Evolutionary conservation across 2,888 invertebrate species (phyloP).

Genomic region (Blastobasis lacticolella): DNA sequence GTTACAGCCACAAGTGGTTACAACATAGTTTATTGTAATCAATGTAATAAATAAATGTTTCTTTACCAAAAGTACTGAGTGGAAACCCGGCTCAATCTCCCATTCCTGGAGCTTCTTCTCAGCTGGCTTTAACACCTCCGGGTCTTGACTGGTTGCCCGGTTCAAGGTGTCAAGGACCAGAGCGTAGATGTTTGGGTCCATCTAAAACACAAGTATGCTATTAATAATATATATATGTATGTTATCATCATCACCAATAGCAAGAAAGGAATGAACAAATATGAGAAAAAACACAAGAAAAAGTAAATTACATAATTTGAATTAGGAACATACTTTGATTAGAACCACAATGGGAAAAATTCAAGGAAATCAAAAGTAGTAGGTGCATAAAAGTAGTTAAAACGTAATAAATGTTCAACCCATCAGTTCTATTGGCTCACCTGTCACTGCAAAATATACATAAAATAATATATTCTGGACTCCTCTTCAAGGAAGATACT

Average conservation of each 20-base stretch:
- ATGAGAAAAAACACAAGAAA: too few relatives aligned
- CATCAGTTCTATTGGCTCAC: too few relatives aligned
- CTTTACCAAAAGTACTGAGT: constrained; percentile 84
- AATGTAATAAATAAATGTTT: background rate
- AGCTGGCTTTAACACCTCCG: constrained; percentile 88
- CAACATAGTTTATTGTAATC: too few relatives aligned
- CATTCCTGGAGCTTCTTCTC: constrained; percentile 90
- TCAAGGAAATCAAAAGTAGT: too few relatives aligned
- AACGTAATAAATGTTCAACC: too few relatives aligned
- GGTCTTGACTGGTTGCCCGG: constrained; percentile 89
- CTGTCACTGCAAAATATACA: too few relatives aligned
- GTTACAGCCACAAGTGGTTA: too few relatives aligned
- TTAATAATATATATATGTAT: background rate
- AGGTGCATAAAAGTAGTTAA: too few relatives aligned
- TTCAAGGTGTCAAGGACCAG: constrained; percentile 84
- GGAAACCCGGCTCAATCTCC: constrained; percentile 93
- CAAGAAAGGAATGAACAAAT: background rate
- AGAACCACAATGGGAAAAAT: too few relatives aligned
- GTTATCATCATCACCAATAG: background rate
- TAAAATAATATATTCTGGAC: too few relatives aligned
- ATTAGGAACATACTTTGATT: constrained; percentile 6
- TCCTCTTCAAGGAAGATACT: too few relatives aligned
- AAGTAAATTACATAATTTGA: too few relatives aligned
- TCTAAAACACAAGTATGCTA: constrained; percentile 19
- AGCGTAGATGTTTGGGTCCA: constrained; percentile 75